Evolutionary conservation across 2,113 vertebrate species (phyloP), one percentile per base, ranked within the genome.

Genomic region (Lota lota): DNA sequence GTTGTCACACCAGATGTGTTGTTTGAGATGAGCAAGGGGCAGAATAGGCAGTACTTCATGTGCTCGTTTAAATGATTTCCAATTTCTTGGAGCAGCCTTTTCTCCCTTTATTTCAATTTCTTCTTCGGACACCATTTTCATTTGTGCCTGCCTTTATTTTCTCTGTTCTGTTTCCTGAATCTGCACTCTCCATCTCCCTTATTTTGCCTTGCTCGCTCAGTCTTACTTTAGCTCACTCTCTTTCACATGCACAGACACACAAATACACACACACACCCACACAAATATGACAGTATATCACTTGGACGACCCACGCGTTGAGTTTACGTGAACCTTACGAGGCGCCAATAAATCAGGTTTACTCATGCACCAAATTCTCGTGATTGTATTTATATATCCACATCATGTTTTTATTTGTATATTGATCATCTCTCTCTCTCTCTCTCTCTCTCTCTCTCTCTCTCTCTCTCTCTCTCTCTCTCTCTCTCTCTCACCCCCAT

Each of bases 1-100:
- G 88, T 89, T 89, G 89, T 90, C 89, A 88, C 89, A 88, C 88
- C 86, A 90, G 88, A 90, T 90, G 88, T 89, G 88, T 83, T 82
- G 85, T 85, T 80, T 85, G 81, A 86, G 87, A 88, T 82, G 85
- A 89, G 88, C 83, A 81, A 79, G 89, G 82, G 16, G 86, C 84
- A 85, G 66, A 72, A 76, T 82, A 80, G 81, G 72, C 73, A 54
- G 51, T 24, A 3, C 16, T 17, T 69, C 67, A 69, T 66, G 68
- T 64, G 65, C 77, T 82, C 78, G 80, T 87, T 81, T 70, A 83
- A 86, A 83, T 83, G 69, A 85, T 88, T 82, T 78, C 74, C 60
- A 24, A 24, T 24, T 24, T 24, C 24, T 24, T 24, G 24, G 24
- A 24, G 24, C 24, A 24, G 24, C 24, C 24, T 75, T 87, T 74